Evolutionary conservation across 2,888 invertebrate species (phyloP).

Genomic region (Phlogophora meticulosa): DNA sequence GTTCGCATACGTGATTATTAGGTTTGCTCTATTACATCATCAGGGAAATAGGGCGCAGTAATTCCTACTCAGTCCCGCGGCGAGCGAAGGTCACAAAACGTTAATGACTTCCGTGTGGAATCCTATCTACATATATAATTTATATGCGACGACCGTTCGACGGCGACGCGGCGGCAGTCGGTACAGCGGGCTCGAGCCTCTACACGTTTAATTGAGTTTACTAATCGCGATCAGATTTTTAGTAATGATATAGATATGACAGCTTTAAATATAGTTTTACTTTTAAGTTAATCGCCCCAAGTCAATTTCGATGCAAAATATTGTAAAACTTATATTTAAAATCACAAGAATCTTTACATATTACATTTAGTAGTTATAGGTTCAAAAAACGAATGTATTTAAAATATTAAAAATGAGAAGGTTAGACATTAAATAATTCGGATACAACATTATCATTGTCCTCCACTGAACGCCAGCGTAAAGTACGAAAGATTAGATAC

Average conservation of each 20-base stretch:
- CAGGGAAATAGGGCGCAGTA: conserved; percentile 83
- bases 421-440: conserved; percentile 11
- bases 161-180: conserved; percentile 47
- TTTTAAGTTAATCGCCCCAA: too few species aligned
- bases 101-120: conserved; percentile 84
- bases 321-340: not conserved
- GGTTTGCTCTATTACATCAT: conserved; percentile 78
- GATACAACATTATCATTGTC: conserved; percentile 32
- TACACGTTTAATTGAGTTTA: conserved; percentile 37
- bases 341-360: not conserved
- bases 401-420: not conserved
- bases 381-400: not conserved
- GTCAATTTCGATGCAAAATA: not conserved
- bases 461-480: conserved; percentile 44
- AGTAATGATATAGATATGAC: conserved; percentile 8
- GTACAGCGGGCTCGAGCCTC: conserved; percentile 29
- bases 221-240: conserved; percentile 45
- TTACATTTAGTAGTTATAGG: not conserved
- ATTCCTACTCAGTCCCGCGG: conserved; percentile 76
- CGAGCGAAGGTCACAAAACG: conserved; percentile 81
- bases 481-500: conserved; percentile 67
- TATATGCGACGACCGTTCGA: conserved; percentile 71
- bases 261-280: conserved; percentile 19
- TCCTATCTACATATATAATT: conserved; percentile 79
- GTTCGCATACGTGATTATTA: conserved; percentile 68